Evolutionary conservation across 2,113 vertebrate species (phyloP).

Genomic region (Isurus oxyrinchus): DNA sequence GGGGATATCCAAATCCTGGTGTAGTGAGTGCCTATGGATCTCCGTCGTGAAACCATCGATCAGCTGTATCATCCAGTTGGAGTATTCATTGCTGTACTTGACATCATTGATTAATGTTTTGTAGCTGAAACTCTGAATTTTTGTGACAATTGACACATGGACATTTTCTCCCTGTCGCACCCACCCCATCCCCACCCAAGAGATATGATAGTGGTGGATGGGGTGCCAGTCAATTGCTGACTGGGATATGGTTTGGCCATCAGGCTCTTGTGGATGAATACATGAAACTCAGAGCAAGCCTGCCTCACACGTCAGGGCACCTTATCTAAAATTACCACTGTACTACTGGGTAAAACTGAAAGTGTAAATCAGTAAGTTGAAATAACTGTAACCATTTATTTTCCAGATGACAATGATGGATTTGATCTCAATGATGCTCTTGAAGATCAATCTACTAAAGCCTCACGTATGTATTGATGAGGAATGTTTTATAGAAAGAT

Average conservation of each 20-base stretch:
- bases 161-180: no score
- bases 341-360: not conserved
- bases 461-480: not conserved
- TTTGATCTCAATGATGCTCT: conserved; percentile 21
- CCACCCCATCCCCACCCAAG: no score
- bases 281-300: not conserved
- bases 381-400: no score
- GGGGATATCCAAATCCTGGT: conserved; percentile 79
- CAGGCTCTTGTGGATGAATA: not conserved
- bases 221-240: not conserved
- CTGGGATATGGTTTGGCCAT: not conserved
- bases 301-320: no score
- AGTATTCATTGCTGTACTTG: conserved; percentile 67
- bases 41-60: conserved; percentile 76
- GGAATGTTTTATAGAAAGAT: not conserved
- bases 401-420: not conserved
- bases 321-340: not conserved
- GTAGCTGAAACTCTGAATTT: no score
- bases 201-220: no score
- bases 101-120: no score
- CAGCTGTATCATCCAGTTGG: conserved; percentile 77
- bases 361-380: not conserved
- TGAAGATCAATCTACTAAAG: not conserved
- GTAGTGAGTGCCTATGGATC: conserved; percentile 69
- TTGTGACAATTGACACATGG: no score